Percentiles rank a stretch among this genome's conserved stretches.
Evolutionary conservation across 2,113 vertebrate genomes (phyloP).

Genomic region (Bubo blakistoni): DNA sequence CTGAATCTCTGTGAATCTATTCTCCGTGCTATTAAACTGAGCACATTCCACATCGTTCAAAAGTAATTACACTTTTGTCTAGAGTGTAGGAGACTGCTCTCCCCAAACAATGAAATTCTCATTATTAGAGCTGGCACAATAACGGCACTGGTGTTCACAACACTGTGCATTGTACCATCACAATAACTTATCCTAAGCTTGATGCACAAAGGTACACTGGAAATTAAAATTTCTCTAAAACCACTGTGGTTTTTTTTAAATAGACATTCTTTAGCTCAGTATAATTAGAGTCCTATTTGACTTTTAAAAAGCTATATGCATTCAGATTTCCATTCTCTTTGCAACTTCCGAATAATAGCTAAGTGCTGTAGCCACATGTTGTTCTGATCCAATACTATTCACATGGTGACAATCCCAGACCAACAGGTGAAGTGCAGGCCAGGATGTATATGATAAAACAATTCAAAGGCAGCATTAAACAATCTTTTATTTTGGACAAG

Average conservation of each 20-base stretch:
- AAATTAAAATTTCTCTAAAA: slow-evolving; percentile 69
- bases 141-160: slow-evolving; percentile 67
- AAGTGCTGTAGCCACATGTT: background rate
- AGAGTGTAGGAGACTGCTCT: slow-evolving; percentile 70
- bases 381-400: slow-evolving; percentile 7
- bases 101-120: slow-evolving; percentile 77
- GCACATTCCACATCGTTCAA: slow-evolving; percentile 75
- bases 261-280: slow-evolving; percentile 53
- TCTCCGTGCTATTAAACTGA: slow-evolving; percentile 73
- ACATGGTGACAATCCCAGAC: background rate
- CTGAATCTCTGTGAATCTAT: slow-evolving; percentile 76
- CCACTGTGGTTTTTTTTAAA: background rate
- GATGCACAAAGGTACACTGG: slow-evolving; percentile 68
- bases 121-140: slow-evolving; percentile 76
- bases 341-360: slow-evolving; percentile 34
- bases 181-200: slow-evolving; percentile 67
- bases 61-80: slow-evolving; percentile 81
- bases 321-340: slow-evolving; percentile 43
- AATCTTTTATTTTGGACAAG: background rate
- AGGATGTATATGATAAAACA: background rate
- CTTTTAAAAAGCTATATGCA: slow-evolving; percentile 64
- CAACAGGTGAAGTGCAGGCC: slow-evolving; percentile 32
- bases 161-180: slow-evolving; percentile 59
- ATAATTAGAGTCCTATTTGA: slow-evolving; percentile 66
- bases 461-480: background rate